Conservation (phyloP, 2,113 vertebrate species). For the Prunella fulvescens region DNA sequence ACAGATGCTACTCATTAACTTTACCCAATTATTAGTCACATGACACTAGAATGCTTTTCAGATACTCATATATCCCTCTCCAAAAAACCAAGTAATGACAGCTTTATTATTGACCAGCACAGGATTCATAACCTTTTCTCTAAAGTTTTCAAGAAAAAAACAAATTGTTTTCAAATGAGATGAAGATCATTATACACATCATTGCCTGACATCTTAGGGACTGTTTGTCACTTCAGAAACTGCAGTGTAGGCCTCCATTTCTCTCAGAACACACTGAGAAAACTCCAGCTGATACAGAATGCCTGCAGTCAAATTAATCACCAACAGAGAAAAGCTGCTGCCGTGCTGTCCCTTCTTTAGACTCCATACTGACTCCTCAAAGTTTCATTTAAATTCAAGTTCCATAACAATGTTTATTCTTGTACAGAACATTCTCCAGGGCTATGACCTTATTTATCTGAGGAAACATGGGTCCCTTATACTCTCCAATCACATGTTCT, state of each 20-base stretch:
- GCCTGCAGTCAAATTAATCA: background rate
- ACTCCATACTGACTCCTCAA: background rate
- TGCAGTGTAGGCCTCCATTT: background rate
- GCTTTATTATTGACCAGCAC: background rate
- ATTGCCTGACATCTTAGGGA: background rate
- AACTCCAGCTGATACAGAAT: background rate
- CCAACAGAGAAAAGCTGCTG: background rate
- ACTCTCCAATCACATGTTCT: background rate
- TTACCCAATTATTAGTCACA: background rate
- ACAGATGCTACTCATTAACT: background rate
- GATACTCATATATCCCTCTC: background rate
- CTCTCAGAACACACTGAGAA: background rate
- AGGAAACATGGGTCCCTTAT: background rate
- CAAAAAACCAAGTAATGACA: background rate
- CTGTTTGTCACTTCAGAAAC: background rate
- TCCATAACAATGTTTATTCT: background rate
- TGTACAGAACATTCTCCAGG: background rate
- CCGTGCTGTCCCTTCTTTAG: background rate
- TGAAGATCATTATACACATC: background rate
- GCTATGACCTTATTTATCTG: background rate
- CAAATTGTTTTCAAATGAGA: background rate
- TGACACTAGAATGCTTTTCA: background rate
- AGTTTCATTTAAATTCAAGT: background rate
- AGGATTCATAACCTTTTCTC: background rate
- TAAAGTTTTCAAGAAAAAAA: background rate